Evolutionary conservation across 2,113 vertebrate genomes (phyloP), one percentile per base, ranked within the genome.

Genomic region (Salvelinus alpinus): DNA sequence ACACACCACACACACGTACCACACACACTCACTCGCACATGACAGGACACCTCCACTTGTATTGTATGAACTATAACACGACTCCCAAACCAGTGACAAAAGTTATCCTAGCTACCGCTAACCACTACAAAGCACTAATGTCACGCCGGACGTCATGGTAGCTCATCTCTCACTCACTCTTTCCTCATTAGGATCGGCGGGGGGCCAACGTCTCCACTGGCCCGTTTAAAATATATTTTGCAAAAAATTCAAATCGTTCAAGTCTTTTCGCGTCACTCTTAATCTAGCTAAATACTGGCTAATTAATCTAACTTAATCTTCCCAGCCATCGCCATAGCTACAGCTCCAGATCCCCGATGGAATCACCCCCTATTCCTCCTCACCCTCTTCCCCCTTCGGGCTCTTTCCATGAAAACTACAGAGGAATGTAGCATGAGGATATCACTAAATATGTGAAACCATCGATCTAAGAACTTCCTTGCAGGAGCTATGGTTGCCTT

Each of bases 221-320:
- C 90, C 90, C 85, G 80, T 91, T 94, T 91, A 84, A 91, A 93
- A 92, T 92, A 90, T 91, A 78, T 89, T 93, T 93, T 92, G 89
- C 84, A 87, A 88, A 90, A 92, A 93, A 94, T 94, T 94, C 92
- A 92, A 93, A 88, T 71, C 73, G 82, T 89, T 89, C 84, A 85
- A 80, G 78, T 90, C 88, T 90, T 88, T 16, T 22, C 12, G 14
- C 85, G 77, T 90, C 80, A 70, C 85, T 54, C 84, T 87, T 92
- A 92, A 92, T 92, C 88, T 87, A 85, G 85, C 88, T 93, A 92
- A 92, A 92, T 91, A 91, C 88, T 88, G 84, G 84, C 88, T 93
- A 92, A 92, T 92, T 91, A 91, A 89, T 87, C 80, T 75, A 88
- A 85, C 84, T 81, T 90, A 91, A 92, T 92, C 91, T 92, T 89